phyloP scores from a whole-genome alignment of 2,113 vertebrate species.

The Edolisoma coerulescens region DNA sequence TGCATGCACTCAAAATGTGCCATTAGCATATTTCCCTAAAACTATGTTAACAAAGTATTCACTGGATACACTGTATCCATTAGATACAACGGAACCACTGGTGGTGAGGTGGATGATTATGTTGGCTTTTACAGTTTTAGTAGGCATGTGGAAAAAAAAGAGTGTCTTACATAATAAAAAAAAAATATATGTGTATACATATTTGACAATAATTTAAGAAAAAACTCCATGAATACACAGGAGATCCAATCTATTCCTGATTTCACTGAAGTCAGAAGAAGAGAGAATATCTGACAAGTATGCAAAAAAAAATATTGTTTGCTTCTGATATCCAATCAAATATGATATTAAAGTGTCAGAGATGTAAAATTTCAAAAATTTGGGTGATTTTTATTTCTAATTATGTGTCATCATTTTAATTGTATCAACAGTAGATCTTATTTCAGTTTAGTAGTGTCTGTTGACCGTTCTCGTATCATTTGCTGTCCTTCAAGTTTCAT shows the following conservation, averaged over 20 bases:
- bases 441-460: not conserved
- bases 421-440: not conserved
- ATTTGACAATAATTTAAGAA: not conserved
- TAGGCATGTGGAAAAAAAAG: not conserved
- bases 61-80: not conserved
- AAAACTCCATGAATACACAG: not conserved
- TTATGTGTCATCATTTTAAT: not conserved
- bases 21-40: not conserved
- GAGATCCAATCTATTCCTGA: not conserved
- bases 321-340: not conserved
- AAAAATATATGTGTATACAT: no score
- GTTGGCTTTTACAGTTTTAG: not conserved
- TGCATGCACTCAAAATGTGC: not conserved
- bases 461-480: not conserved
- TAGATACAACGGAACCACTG: not conserved
- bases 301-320: not conserved
- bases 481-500: not conserved
- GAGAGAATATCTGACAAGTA: not conserved
- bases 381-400: not conserved
- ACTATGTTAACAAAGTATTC: fast-evolving
- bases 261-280: not conserved
- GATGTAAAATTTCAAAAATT: fast-evolving
- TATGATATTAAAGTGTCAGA: not conserved
- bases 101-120: no score
- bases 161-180: not conserved